Evolutionary conservation across 2,113 vertebrate genomes (phyloP).

Genomic region (Lontra canadensis): DNA sequence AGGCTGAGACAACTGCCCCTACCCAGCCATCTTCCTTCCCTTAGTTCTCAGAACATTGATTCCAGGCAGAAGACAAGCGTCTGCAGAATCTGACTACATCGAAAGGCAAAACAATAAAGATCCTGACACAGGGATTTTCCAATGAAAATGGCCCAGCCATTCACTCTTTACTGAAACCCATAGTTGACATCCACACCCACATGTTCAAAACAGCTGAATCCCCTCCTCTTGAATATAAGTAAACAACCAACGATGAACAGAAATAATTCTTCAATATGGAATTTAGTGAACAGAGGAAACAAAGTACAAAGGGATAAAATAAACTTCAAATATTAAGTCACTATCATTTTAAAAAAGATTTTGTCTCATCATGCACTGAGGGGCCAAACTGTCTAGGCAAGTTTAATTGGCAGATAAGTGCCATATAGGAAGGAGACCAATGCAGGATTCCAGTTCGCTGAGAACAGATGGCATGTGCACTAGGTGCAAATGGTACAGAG

Average conservation of each 20-base stretch:
- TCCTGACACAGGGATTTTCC: background rate
- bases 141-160: background rate
- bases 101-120: background rate
- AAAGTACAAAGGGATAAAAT: background rate
- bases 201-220: background rate
- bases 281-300: background rate
- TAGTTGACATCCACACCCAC: background rate
- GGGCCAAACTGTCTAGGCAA: background rate
- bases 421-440: background rate
- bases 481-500: background rate
- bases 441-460: background rate
- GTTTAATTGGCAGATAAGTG: background rate
- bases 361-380: background rate
- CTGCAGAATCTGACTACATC: background rate
- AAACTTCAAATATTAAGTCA: background rate
- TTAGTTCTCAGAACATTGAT: background rate
- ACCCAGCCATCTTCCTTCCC: background rate
- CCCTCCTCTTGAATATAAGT: background rate
- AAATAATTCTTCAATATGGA: background rate
- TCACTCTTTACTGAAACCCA: background rate
- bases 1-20: background rate
- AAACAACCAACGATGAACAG: background rate
- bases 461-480: background rate
- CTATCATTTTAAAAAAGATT: background rate
- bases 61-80: background rate